phyloP scores from a whole-genome alignment of 1,140 invertebrate species.

The Drosophila ananassae region DNA sequence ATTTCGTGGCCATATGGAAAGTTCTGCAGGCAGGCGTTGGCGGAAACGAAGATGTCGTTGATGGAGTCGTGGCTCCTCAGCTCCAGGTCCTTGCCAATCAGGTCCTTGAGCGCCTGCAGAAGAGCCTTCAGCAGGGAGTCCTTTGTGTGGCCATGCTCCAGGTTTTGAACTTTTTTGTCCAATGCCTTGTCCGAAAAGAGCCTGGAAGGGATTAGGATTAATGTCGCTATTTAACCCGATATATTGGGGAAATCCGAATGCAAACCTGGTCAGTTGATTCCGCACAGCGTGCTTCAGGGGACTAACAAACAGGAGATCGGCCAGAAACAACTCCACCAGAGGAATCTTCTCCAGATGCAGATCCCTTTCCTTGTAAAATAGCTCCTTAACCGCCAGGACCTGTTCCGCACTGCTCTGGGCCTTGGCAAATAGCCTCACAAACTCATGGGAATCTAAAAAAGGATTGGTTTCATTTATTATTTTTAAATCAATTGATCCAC shows the following conservation, averaged over 20 bases:
- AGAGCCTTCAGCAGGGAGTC: conserved; percentile 26
- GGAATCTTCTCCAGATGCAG: not conserved
- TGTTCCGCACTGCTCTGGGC: conserved; percentile 42
- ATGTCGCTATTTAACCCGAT: too few species aligned
- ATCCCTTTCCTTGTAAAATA: conserved; percentile 7
- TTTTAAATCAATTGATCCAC: not conserved
- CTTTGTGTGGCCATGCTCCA: conserved; percentile 9
- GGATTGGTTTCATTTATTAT: not conserved
- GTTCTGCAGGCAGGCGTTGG: conserved; percentile 54
- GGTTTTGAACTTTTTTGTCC: not conserved
- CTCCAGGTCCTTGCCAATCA: conserved; percentile 3
- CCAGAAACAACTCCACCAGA: conserved; percentile 35
- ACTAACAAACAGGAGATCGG: conserved; percentile 47
- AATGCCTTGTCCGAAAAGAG: conserved; percentile 48
- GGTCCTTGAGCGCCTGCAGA: conserved; percentile 4
- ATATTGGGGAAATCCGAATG: not conserved
- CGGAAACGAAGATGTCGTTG: conserved; percentile 54
- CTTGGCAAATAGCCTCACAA: conserved; percentile 28
- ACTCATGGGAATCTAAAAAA: conserved; percentile 11
- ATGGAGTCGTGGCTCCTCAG: not conserved
- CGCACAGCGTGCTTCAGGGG: conserved; percentile 61
- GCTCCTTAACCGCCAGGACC: conserved; percentile 20
- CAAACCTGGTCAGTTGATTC: conserved; percentile 48
- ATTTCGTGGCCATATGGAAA: conserved; percentile 50
- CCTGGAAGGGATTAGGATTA: conserved; percentile 17